phyloP scores from a whole-genome alignment of 2,888 invertebrate genomes.

The Malthinus flaveolus region DNA sequence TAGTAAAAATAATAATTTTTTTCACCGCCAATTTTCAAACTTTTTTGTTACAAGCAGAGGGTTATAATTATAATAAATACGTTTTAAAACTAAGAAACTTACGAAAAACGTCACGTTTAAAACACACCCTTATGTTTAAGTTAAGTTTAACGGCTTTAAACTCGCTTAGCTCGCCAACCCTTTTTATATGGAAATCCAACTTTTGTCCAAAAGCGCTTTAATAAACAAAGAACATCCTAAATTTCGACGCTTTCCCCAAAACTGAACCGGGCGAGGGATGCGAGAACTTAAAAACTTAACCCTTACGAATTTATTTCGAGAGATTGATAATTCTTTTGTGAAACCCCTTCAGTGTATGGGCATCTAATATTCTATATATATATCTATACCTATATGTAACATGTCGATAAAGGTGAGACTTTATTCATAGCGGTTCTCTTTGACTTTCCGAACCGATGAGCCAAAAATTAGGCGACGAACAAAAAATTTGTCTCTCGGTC shows the following conservation, averaged over 20 bases:
- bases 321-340: conserved; percentile 15
- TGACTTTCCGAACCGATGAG: conserved; percentile 54
- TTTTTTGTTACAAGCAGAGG: too few relatives aligned
- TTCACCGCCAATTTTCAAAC: too few relatives aligned
- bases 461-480: conserved; percentile 46
- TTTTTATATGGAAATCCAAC: conserved; percentile 24
- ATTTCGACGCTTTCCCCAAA: neutral
- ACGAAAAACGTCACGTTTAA: conserved; percentile 25
- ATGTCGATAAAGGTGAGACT: conserved; percentile 25
- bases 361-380: too few relatives aligned
- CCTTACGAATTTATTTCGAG: neutral
- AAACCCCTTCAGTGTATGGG: neutral
- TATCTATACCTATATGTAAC: conserved; percentile 11
- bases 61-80: too few relatives aligned
- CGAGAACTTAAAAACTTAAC: conserved; percentile 2
- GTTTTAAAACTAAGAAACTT: conserved; percentile 10
- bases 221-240: neutral
- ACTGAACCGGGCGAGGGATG: neutral
- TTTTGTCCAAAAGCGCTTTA: neutral
- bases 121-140: conserved; percentile 18
- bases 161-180: conserved; percentile 18
- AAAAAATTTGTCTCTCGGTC: conserved; percentile 36
- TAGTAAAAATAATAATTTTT: too few relatives aligned
- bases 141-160: conserved; percentile 20
- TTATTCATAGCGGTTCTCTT: conserved; percentile 46